These are phyloP conservation scores for Micrasema longulum DNA, from an alignment of 1,140 invertebrate species.

Conservation along the genomic window DNA sequence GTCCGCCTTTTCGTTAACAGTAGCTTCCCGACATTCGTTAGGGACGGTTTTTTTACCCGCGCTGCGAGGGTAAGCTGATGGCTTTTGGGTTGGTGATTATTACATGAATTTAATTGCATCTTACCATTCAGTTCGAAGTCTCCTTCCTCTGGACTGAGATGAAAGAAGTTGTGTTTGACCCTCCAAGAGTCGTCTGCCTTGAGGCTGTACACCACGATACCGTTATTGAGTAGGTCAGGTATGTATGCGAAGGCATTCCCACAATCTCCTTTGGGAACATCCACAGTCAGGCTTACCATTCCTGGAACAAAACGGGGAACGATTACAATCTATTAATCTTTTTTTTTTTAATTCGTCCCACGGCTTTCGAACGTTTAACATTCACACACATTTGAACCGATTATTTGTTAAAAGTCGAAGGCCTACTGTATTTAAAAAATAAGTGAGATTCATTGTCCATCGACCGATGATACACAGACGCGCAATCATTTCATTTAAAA, in stretches of 20 bases:
- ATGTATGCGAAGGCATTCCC: conserved; percentile 74
- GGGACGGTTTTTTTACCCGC: no score
- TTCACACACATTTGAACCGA: not conserved
- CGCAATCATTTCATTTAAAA: no score
- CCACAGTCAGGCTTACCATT: conserved; percentile 70
- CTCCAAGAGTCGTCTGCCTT: conserved; percentile 75
- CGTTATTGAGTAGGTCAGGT: conserved; percentile 73
- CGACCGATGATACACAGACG: no score
- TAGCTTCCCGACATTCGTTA: no score
- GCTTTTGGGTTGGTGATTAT: not conserved
- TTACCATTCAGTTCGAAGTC: conserved; percentile 60
- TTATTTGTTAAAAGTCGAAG: not conserved
- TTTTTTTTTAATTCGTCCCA: not conserved
- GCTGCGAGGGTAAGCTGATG: not conserved
- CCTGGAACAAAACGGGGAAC: conserved; percentile 64
- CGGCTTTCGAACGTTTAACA: not conserved
- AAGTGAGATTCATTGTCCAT: not conserved
- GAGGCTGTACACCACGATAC: conserved; percentile 74
- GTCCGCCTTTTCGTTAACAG: no score
- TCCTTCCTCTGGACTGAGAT: conserved; percentile 76
- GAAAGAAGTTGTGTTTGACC: conserved; percentile 76
- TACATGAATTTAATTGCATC: not conserved
- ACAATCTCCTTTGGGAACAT: conserved; percentile 70
- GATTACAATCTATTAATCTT: not conserved
- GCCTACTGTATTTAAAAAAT: not conserved